These are phyloP conservation scores for Papilio xuthus DNA, from an alignment of 1,140 invertebrate species.

Conservation along the genomic window DNA sequence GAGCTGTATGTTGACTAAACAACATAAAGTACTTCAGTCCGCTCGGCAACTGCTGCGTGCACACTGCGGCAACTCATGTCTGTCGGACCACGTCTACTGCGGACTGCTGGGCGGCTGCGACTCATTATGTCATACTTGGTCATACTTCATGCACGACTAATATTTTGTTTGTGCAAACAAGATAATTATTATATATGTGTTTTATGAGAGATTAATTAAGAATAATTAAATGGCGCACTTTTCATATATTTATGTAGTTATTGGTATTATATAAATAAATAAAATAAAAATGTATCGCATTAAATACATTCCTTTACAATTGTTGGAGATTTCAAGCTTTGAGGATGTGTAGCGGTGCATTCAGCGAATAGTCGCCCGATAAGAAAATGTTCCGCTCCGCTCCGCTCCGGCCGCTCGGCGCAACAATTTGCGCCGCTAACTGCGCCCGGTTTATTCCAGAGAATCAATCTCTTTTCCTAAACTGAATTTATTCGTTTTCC, in stretches of 20 bases:
- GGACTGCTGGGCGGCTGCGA: too few species aligned
- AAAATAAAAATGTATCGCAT: not conserved
- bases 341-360: not conserved
- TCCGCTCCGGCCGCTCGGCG: not conserved
- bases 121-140: too few species aligned
- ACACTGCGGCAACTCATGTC: too few species aligned
- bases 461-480: constrained; percentile 17
- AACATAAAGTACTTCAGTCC: not conserved
- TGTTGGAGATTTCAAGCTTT: not conserved
- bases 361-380: not conserved
- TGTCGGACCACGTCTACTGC: too few species aligned
- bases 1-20: not conserved
- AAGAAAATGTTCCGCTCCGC: not conserved
- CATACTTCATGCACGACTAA: too few species aligned
- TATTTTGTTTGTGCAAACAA: too few species aligned
- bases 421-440: constrained; percentile 15
- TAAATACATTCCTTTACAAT: not conserved
- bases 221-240: too few species aligned
- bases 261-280: not conserved
- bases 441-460: constrained; percentile 5
- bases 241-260: too few species aligned
- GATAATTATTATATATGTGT: too few species aligned
- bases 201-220: too few species aligned
- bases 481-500: constrained; percentile 19
- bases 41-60: too few species aligned